Conservation (phyloP, 2,797 vertebrate genomes). For the Pipistrellus pygmaeus region DNA sequence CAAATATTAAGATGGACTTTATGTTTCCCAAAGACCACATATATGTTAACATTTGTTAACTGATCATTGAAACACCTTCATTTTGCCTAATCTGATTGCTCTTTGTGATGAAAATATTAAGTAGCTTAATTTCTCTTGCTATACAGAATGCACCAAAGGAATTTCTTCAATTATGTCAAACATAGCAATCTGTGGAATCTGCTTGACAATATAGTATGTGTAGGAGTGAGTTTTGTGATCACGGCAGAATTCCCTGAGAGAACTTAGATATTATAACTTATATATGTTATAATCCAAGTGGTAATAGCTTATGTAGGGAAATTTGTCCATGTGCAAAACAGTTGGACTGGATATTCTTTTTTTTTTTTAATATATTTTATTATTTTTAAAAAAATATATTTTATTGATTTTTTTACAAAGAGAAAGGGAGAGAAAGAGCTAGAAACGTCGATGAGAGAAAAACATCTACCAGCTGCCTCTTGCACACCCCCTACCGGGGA, state of each 20-base stretch:
- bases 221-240: constrained; percentile 24
- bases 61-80: constrained; percentile 3
- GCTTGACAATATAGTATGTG: background rate
- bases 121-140: background rate
- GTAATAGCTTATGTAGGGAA: background rate
- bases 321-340: background rate
- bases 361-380: no score
- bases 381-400: no score
- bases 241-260: constrained; percentile 40
- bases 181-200: background rate
- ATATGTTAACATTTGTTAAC: background rate
- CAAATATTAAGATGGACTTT: constrained; percentile 5
- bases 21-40: background rate
- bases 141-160: background rate
- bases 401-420: no score
- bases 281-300: background rate
- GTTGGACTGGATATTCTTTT: background rate
- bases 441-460: no score
- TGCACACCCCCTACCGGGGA: no score
- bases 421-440: no score
- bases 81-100: constrained; percentile 32
- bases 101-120: constrained; percentile 16
- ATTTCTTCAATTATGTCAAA: background rate
- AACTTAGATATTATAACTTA: background rate
- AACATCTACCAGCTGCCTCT: no score